Conservation (phyloP, 2,113 vertebrate species). For the Bucco capensis region DNA sequence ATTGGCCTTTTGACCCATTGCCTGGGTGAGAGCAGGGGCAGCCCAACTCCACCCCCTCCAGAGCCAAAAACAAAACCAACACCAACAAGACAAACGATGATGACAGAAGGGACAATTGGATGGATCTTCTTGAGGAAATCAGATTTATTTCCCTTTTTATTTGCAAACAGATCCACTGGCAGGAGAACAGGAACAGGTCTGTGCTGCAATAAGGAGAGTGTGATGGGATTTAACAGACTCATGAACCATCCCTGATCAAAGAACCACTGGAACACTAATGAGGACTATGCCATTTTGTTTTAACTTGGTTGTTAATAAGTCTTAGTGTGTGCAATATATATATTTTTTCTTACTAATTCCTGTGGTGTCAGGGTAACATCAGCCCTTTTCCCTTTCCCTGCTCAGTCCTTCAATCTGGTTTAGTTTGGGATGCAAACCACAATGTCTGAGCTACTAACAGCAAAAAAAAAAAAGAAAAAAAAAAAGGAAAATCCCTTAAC, state of each 20-base stretch:
- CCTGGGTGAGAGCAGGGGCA: constrained; percentile 71
- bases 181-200: constrained; percentile 68
- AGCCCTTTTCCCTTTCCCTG: constrained; percentile 42
- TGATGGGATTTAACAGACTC: constrained; percentile 63
- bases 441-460: constrained; percentile 65
- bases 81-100: constrained; percentile 51
- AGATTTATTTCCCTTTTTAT: constrained; percentile 65
- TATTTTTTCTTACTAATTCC: constrained; percentile 77
- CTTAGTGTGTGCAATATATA: constrained; percentile 75
- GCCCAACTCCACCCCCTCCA: constrained; percentile 74
- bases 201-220: constrained; percentile 72
- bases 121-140: constrained; percentile 72
- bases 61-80: constrained; percentile 85
- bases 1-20: constrained; percentile 74
- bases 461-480: constrained; percentile 63
- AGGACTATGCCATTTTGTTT: constrained; percentile 73
- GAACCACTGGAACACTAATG: constrained; percentile 71
- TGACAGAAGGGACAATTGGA: constrained; percentile 64
- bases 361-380: constrained; percentile 73
- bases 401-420: constrained; percentile 68
- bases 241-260: constrained; percentile 58
- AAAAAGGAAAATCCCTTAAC: neutral
- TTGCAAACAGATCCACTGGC: constrained; percentile 60
- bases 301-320: constrained; percentile 76
- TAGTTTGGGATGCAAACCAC: constrained; percentile 61